A percentile compares a stretch with the other conserved stretches of the same genome.
These are phyloP conservation scores for Gisinianus flammeolus DNA, from an alignment of 2,888 invertebrate species.

Conservation along the genomic window DNA sequence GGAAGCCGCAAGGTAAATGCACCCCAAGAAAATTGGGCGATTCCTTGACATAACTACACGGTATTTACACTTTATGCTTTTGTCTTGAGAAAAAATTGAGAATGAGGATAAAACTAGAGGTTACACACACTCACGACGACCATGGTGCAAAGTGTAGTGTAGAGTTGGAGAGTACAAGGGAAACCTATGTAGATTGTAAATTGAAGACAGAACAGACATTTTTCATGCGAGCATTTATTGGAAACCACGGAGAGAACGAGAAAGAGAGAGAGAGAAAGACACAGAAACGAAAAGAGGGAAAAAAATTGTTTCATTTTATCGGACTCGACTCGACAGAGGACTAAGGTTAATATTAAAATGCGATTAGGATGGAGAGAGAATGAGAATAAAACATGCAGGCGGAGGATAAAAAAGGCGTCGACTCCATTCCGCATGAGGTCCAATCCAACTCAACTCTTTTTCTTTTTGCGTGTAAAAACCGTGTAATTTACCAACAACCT, in stretches of 20 bases:
- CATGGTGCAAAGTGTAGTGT: background rate
- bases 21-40: background rate
- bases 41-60: background rate
- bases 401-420: constrained; percentile 43
- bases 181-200: background rate
- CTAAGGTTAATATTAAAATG: constrained; percentile 57
- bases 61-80: background rate
- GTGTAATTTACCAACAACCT: constrained; percentile 45
- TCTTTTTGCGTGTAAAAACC: constrained; percentile 45
- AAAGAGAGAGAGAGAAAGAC: background rate
- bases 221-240: constrained; percentile 14
- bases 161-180: background rate
- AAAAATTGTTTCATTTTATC: constrained; percentile 13
- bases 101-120: background rate
- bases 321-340: background rate
- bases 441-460: constrained; percentile 38
- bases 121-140: background rate
- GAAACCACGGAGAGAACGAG: background rate
- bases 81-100: background rate
- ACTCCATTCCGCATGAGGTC: constrained; percentile 46
- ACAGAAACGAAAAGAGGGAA: background rate
- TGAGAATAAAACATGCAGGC: constrained; percentile 25
- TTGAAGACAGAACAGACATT: background rate
- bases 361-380: constrained; percentile 50
- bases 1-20: background rate